These are phyloP conservation scores for Apteryx mantelli DNA, from an alignment of 2,113 vertebrate species.

Conservation along the genomic window DNA sequence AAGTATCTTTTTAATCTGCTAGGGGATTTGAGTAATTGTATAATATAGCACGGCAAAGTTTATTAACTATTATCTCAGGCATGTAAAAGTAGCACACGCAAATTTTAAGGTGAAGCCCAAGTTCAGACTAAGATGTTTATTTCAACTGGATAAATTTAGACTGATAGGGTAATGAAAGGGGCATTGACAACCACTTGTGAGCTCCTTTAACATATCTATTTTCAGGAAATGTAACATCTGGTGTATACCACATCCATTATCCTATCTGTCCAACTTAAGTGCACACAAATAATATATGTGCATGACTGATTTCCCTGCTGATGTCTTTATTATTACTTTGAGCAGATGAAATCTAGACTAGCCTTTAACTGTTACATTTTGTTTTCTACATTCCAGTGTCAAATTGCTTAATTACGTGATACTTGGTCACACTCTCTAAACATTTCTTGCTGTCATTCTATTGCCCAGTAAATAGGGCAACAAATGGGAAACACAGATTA, in stretches of 20 bases:
- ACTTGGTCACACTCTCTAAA: constrained; percentile 60
- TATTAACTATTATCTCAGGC: background rate
- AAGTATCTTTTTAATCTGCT: background rate
- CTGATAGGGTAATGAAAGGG: constrained; percentile 86
- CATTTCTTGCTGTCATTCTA: constrained; percentile 38
- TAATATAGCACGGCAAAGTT: background rate
- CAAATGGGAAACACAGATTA: background rate
- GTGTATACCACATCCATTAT: constrained; percentile 74
- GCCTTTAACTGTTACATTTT: constrained; percentile 63
- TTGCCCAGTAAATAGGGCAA: constrained; percentile 51
- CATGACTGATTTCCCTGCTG: constrained; percentile 79
- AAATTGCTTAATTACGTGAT: constrained; percentile 72
- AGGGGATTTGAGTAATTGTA: background rate
- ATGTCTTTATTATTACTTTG: constrained; percentile 83
- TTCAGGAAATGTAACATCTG: constrained; percentile 93
- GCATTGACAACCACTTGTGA: constrained; percentile 79
- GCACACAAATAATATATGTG: constrained; percentile 68
- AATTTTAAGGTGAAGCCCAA: constrained; percentile 50
- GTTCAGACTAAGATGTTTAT: constrained; percentile 74
- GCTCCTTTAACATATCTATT: constrained; percentile 84
- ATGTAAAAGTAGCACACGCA: background rate
- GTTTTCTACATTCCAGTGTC: constrained; percentile 68
- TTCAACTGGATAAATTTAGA: constrained; percentile 58
- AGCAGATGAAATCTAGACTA: constrained; percentile 66
- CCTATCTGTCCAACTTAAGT: constrained; percentile 72